Percentiles rank a stretch among this genome's conserved stretches.
Conservation (phyloP, 2,888 invertebrate species). For the Ophion obscuratus region DNA sequence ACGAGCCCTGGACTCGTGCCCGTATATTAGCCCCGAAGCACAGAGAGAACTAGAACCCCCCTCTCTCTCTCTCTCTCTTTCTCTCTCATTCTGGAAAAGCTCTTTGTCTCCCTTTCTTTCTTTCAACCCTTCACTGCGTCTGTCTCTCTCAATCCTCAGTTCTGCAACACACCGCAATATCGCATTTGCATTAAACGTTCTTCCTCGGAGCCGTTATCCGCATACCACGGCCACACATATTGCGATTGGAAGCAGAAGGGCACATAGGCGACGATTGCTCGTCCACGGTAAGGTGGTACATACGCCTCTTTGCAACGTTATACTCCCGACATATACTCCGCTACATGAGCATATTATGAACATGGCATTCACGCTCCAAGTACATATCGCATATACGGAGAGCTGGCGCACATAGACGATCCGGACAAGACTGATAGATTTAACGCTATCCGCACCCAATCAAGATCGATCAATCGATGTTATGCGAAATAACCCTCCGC, state of each 20-base stretch:
- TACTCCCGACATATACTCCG: background rate
- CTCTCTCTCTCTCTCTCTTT: background rate
- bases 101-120: constrained; percentile 20
- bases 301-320: too few species aligned
- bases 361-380: too few species aligned
- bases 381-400: too few species aligned
- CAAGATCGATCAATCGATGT: constrained; percentile 66
- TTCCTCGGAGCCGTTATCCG: constrained; percentile 60
- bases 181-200: constrained; percentile 65
- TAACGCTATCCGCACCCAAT: constrained; percentile 64
- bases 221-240: constrained; percentile 49
- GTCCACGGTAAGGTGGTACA: too few species aligned
- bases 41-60: constrained; percentile 35
- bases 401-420: constrained; percentile 32
- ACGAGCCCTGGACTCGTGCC: constrained; percentile 63
- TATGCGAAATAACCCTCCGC: background rate
- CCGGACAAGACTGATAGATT: constrained; percentile 64
- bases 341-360: background rate
- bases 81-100: background rate
- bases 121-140: background rate
- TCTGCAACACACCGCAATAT: constrained; percentile 53
- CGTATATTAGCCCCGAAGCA: constrained; percentile 61
- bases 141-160: constrained; percentile 16
- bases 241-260: background rate
- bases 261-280: background rate